phyloP scores from a whole-genome alignment of 2,888 invertebrate genomes.

The Galeopsomyia nigrocyanea region DNA sequence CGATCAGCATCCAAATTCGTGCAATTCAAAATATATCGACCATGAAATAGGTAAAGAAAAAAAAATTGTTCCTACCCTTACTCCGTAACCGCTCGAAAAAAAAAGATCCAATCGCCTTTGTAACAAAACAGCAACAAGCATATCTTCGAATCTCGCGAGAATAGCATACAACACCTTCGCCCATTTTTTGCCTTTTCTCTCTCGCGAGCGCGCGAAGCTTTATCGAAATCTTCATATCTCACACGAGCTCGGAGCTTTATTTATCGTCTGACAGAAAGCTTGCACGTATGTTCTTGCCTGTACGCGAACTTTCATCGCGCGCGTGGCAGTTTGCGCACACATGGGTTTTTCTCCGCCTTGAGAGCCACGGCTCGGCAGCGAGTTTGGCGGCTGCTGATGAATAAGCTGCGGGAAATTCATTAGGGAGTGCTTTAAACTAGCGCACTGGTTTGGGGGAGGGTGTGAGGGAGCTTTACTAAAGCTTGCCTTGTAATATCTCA shows the following conservation, averaged over 20 bases:
- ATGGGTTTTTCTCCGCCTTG: not conserved
- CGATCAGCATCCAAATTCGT: conserved; percentile 30
- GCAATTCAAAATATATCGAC: conserved; percentile 10
- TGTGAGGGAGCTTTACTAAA: not conserved
- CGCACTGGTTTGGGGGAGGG: not conserved
- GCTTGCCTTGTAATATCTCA: too few species aligned
- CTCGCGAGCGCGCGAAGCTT: conserved; percentile 33
- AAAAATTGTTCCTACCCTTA: not conserved
- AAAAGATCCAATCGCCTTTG: too few species aligned
- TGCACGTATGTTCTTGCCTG: not conserved
- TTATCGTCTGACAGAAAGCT: conserved; percentile 19
- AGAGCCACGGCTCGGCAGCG: not conserved
- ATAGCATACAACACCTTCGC: not conserved
- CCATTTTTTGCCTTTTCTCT: conserved; percentile 7
- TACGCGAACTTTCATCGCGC: conserved; percentile 1
- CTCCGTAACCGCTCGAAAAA: too few species aligned
- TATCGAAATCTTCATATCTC: conserved; percentile 46
- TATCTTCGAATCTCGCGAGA: conserved; percentile 33
- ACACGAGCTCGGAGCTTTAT: conserved; percentile 33
- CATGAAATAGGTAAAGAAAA: not conserved
- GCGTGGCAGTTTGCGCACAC: not conserved
- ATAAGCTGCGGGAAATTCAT: conserved; percentile 15
- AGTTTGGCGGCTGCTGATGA: conserved; percentile 2
- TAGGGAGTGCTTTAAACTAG: not conserved
- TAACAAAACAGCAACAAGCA: not conserved